These are phyloP conservation scores for Coreius guichenoti DNA, from an alignment of 2,797 vertebrate species.

Conservation along the genomic window DNA sequence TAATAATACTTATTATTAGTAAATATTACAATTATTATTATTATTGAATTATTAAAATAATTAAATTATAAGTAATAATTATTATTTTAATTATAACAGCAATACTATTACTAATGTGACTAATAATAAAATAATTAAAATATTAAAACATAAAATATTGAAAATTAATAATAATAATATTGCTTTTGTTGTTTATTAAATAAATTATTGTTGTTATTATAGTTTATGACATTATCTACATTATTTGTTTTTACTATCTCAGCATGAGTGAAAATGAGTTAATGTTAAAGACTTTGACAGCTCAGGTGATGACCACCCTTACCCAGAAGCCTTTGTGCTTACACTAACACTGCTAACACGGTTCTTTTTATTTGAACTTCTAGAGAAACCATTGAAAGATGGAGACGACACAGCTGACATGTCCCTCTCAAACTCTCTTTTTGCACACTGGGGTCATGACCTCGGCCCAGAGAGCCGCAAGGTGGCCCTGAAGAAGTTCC, in stretches of 20 bases:
- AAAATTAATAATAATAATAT: background rate
- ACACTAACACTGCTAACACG: background rate
- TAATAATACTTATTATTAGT: background rate
- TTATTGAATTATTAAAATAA: background rate
- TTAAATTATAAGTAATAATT: background rate
- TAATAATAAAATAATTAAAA: background rate
- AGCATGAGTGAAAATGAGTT: background rate
- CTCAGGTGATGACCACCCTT: background rate
- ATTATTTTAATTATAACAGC: background rate
- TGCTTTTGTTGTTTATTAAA: background rate
- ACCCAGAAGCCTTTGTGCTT: conserved; percentile 3
- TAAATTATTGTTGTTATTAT: conserved; percentile 1
- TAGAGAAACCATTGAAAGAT: conserved; percentile 87
- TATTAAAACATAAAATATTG: background rate
- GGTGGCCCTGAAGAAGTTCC: conserved; percentile 92
- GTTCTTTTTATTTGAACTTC: background rate
- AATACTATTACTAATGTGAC: background rate
- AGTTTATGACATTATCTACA: background rate
- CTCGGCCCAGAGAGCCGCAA: conserved; percentile 89
- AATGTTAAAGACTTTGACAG: background rate
- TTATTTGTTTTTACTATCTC: background rate
- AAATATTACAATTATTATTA: background rate
- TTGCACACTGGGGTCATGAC: conserved; percentile 95
- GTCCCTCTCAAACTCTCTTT: conserved; percentile 91
- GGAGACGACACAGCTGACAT: conserved; percentile 81